These are phyloP conservation scores for Merops nubicus DNA, from an alignment of 2,113 vertebrate species.

Conservation along the genomic window DNA sequence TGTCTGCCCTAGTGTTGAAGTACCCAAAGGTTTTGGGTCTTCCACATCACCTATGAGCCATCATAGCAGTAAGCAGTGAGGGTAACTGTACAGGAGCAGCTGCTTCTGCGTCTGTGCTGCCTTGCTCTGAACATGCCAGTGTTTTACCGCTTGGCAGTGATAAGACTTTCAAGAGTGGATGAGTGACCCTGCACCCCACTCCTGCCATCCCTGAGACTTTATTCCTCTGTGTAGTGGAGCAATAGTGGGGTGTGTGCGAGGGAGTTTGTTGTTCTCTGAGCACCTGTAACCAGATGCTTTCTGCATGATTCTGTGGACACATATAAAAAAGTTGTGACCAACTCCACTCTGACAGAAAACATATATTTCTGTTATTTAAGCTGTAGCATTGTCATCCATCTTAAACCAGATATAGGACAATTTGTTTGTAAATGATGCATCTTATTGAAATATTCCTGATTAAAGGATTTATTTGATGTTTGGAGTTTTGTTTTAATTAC, in stretches of 20 bases:
- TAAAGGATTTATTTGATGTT: not conserved
- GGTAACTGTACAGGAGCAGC: not conserved
- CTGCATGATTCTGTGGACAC: accelerated
- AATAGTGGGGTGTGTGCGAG: not conserved
- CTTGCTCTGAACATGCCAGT: too few species aligned
- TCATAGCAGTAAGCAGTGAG: not conserved
- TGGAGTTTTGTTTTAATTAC: not conserved
- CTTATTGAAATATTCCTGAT: not conserved
- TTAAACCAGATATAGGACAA: not conserved
- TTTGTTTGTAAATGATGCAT: not conserved
- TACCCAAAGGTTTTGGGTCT: not conserved
- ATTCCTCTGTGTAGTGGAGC: not conserved
- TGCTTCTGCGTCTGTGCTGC: not conserved
- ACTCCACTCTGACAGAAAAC: not conserved
- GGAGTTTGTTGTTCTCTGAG: not conserved
- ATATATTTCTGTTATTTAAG: not conserved
- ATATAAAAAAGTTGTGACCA: not conserved
- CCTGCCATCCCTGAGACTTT: not conserved
- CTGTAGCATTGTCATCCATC: accelerated
- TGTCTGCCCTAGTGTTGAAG: not conserved
- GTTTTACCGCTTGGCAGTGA: not conserved
- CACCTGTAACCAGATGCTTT: not conserved
- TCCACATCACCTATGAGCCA: not conserved
- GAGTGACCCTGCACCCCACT: not conserved
- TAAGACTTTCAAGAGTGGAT: not conserved